phyloP scores from a whole-genome alignment of 2,113 vertebrate species.

The Rhea americana region DNA sequence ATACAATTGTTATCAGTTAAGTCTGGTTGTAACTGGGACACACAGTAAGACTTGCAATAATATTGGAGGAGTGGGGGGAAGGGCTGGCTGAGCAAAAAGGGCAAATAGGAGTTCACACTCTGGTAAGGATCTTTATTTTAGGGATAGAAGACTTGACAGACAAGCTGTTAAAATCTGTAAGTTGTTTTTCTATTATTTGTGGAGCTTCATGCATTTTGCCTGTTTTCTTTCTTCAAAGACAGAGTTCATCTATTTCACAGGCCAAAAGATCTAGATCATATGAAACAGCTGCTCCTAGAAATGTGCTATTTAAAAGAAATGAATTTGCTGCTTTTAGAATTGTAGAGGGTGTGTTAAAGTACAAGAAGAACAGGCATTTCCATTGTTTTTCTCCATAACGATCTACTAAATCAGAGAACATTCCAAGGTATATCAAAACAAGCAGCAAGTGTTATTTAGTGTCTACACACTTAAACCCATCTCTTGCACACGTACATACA shows the following conservation, averaged over 20 bases:
- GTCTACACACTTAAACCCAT: neutral
- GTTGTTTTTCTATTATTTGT: neutral
- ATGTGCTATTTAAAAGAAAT: neutral
- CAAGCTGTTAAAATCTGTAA: neutral
- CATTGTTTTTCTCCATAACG: neutral
- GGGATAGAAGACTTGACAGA: neutral
- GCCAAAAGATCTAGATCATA: conserved; percentile 12
- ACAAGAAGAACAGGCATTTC: neutral
- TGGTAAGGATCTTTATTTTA: neutral
- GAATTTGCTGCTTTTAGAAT: neutral
- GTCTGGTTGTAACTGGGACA: neutral
- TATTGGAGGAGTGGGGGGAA: neutral
- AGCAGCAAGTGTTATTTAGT: neutral
- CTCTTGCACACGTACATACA: neutral
- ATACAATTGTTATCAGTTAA: neutral
- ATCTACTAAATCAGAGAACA: neutral
- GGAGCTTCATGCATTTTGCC: neutral
- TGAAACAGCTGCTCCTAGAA: conserved; percentile 18
- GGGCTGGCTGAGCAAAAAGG: neutral
- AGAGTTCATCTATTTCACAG: neutral
- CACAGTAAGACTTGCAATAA: neutral
- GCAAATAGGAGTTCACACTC: neutral
- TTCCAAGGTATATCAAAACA: neutral
- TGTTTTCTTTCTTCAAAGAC: neutral
- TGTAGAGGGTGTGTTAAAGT: neutral